Conservation (phyloP, 2,888 invertebrate genomes). For the Netelia inedita region DNA sequence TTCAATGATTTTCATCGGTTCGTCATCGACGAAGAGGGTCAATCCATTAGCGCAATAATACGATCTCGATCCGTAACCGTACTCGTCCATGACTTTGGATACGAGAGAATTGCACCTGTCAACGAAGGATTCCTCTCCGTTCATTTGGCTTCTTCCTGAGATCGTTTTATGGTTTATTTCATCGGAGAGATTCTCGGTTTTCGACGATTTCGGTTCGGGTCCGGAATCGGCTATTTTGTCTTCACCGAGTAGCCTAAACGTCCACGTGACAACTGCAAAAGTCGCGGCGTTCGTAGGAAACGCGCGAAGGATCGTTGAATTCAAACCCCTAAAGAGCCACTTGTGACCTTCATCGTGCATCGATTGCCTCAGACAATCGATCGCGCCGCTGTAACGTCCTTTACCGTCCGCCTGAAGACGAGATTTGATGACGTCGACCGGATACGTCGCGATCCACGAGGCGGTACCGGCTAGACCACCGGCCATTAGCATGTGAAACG, state of each 20-base stretch:
- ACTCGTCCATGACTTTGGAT: conserved; percentile 48
- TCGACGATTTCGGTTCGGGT: background rate
- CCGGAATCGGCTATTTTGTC: conserved; percentile 37
- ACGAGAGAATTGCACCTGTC: conserved; percentile 59
- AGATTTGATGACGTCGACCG: conserved; percentile 96
- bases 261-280: conserved; percentile 94
- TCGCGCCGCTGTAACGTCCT: conserved; percentile 88
- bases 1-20: conserved; percentile 10
- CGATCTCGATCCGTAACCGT: conserved; percentile 55
- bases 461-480: conserved; percentile 94
- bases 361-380: conserved; percentile 91
- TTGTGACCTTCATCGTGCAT: conserved; percentile 89
- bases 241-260: conserved; percentile 87
- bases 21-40: conserved; percentile 18
- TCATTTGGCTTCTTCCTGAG: background rate
- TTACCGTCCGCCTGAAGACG: conserved; percentile 91
- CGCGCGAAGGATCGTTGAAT: conserved; percentile 93
- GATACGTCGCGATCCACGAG: conserved; percentile 95
- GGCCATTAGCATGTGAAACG: conserved; percentile 90
- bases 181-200: background rate
- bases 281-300: conserved; percentile 98
- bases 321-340: conserved; percentile 91
- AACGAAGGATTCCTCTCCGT: background rate
- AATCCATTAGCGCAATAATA: conserved; percentile 46
- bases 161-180: background rate